phyloP scores from a whole-genome alignment of 2,888 invertebrate species.

The Thyatira batis region DNA sequence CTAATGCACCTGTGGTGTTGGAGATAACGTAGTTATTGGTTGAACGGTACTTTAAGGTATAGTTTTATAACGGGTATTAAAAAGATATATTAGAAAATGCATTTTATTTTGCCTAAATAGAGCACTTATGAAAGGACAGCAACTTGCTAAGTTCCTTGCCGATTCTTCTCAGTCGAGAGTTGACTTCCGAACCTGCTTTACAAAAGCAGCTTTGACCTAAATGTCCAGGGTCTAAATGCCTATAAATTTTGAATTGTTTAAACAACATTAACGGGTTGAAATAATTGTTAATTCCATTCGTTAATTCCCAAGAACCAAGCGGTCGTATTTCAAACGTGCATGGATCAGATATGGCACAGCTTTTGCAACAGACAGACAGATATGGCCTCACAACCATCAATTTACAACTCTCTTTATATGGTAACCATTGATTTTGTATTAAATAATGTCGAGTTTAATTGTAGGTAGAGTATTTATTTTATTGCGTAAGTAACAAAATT shows the following conservation, averaged over 20 bases:
- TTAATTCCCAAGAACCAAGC: constrained; percentile 42
- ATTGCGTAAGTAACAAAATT: no score
- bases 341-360: constrained; percentile 54
- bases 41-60: not conserved
- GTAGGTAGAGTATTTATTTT: not conserved
- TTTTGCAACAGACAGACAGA: constrained; percentile 32
- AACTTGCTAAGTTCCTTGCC: no score
- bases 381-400: constrained; percentile 30
- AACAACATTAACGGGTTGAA: constrained; percentile 2
- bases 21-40: not conserved
- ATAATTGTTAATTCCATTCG: constrained; percentile 25
- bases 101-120: not conserved
- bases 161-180: no score
- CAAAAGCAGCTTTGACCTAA: no score
- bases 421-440: constrained; percentile 9
- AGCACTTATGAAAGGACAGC: no score
- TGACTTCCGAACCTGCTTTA: no score
- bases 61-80: not conserved
- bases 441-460: constrained; percentile 3
- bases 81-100: not conserved
- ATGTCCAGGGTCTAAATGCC: no score
- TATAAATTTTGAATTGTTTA: no score
- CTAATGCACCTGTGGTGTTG: not conserved
- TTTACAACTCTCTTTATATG: constrained; percentile 14
- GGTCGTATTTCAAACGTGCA: constrained; percentile 48